These are phyloP conservation scores for Rhizomys pruinosus DNA, from an alignment of 2,113 vertebrate species.

Conservation along the genomic window DNA sequence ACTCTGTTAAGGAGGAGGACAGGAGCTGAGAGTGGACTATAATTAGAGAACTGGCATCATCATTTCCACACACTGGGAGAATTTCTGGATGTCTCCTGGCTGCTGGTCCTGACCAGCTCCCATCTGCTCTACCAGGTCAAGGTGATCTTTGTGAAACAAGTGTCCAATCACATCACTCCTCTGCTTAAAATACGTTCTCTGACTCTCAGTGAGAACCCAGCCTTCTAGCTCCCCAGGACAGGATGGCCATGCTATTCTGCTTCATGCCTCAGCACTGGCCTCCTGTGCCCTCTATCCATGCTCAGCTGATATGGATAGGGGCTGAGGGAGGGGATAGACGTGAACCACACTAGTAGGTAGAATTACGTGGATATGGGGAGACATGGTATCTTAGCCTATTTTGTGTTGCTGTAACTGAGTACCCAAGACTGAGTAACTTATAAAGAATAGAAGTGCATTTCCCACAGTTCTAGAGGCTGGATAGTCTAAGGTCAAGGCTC, in stretches of 20 bases:
- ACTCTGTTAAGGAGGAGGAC: background rate
- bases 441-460: too few relatives aligned
- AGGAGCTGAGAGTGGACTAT: background rate
- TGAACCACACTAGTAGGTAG: background rate
- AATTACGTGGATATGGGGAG: background rate
- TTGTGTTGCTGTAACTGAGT: background rate
- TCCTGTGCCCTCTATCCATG: background rate
- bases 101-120: constrained; percentile 13
- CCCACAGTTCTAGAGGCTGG: background rate
- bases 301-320: background rate
- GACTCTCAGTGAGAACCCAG: background rate
- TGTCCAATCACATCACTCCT: background rate
- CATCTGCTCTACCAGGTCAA: constrained; percentile 61
- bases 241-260: background rate
- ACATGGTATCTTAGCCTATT: background rate
- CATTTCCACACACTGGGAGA: background rate
- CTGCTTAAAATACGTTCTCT: constrained; percentile 48
- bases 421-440: background rate
- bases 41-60: constrained; percentile 51
- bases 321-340: background rate
- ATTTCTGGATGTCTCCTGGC: constrained; percentile 16
- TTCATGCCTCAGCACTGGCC: background rate
- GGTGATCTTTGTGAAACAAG: constrained; percentile 42
- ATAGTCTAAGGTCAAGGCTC: background rate
- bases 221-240: background rate